phyloP scores from a whole-genome alignment of 2,113 vertebrate genomes.

The Upupa epops region DNA sequence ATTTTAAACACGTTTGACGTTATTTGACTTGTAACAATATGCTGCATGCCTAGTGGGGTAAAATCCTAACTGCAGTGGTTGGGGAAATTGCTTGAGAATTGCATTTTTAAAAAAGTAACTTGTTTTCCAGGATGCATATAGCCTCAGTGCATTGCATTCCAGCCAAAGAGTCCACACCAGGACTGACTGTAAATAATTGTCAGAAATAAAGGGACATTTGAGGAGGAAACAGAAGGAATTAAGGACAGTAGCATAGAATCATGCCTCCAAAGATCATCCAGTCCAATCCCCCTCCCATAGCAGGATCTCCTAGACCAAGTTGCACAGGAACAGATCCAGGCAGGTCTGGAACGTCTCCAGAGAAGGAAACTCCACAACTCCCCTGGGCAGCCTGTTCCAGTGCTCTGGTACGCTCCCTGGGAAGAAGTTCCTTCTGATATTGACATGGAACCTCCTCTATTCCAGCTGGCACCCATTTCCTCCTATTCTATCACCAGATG shows the following conservation, averaged over 20 bases:
- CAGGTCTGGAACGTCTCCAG: too few species aligned
- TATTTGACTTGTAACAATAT: neutral
- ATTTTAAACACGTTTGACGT: constrained; percentile 14
- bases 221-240: neutral
- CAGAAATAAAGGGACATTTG: constrained; percentile 1
- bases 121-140: neutral
- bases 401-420: too few species aligned
- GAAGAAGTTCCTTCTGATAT: too few species aligned
- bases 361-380: too few species aligned
- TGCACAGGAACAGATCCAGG: too few species aligned
- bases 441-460: too few species aligned
- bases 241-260: neutral
- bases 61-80: neutral
- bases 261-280: too few species aligned
- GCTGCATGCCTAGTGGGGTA: neutral
- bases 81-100: neutral
- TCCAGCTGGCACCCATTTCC: too few species aligned
- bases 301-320: too few species aligned
- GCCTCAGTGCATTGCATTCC: neutral
- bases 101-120: neutral
- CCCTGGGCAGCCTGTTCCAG: too few species aligned
- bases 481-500: too few species aligned
- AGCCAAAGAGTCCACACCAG: neutral
- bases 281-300: too few species aligned
- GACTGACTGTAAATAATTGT: constrained; percentile 29